Percentiles rank a stretch among this genome's conserved stretches.
Evolutionary conservation across 1,140 invertebrate genomes (phyloP).

Genomic region (Macrotrachela quadricornifera): DNA sequence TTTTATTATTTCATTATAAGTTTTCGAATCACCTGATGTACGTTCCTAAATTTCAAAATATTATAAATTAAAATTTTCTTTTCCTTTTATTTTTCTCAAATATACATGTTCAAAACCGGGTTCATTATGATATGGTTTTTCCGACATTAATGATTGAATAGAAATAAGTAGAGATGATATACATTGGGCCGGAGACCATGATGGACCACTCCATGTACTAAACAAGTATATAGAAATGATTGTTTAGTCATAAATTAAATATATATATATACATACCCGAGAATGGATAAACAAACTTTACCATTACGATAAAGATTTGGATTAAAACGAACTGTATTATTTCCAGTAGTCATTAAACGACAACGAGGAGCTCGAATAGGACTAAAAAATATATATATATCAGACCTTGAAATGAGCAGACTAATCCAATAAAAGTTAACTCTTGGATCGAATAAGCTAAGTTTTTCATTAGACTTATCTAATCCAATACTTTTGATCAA

Average conservation of each 20-base stretch:
- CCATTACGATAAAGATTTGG: slow-evolving; percentile 91
- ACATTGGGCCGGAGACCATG: slow-evolving; percentile 39
- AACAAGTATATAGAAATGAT: slow-evolving; percentile 10
- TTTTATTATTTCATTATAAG: slow-evolving; percentile 37
- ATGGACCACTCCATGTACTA: slow-evolving; percentile 39
- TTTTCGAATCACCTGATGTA: slow-evolving; percentile 30
- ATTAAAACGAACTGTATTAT: slow-evolving; percentile 78
- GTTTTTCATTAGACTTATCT: too few relatives aligned
- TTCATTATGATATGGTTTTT: slow-evolving; percentile 43
- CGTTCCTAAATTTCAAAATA: slow-evolving; percentile 26
- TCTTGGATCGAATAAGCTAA: too few relatives aligned
- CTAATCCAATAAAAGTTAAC: too few relatives aligned
- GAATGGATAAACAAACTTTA: slow-evolving; percentile 78
- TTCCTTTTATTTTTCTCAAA: slow-evolving; percentile 4
- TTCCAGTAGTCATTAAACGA: slow-evolving; percentile 59
- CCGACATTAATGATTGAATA: slow-evolving; percentile 40
- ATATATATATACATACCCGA: slow-evolving; percentile 34
- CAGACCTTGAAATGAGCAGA: too few relatives aligned
- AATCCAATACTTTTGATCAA: too few relatives aligned
- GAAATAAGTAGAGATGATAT: slow-evolving; percentile 38
- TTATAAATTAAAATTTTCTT: slow-evolving; percentile 9
- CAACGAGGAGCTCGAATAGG: slow-evolving; percentile 33
- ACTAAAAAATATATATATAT: too few relatives aligned
- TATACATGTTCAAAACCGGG: slow-evolving; percentile 34
- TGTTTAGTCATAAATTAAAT: too few relatives aligned